Conservation (phyloP, 2,888 invertebrate genomes). For the Phyto melanocephala region DNA sequence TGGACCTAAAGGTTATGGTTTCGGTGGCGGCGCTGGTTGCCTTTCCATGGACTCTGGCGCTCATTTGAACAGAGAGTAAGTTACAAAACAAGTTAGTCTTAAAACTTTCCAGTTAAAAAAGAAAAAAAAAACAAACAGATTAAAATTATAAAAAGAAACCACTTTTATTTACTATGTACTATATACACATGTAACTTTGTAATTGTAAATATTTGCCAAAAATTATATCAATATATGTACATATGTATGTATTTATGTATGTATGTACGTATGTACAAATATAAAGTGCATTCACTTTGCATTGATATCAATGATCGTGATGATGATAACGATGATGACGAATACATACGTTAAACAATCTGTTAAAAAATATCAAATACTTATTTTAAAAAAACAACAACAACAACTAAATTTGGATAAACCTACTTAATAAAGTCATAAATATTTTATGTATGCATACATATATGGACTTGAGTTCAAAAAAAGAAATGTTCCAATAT, state of each 20-base stretch:
- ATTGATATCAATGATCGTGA: no score
- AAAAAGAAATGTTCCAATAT: not conserved
- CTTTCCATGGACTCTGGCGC: constrained; percentile 97
- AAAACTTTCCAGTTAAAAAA: not conserved
- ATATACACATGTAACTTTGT: not conserved
- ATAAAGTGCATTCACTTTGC: not conserved
- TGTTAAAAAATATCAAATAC: no score
- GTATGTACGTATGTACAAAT: not conserved
- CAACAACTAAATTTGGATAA: not conserved
- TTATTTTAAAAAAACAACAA: not conserved
- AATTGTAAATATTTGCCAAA: not conserved
- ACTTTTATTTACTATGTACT: no score
- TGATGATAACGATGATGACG: no score
- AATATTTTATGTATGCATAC: not conserved
- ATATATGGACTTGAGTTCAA: not conserved
- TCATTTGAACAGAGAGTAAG: constrained; percentile 92
- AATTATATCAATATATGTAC: not conserved
- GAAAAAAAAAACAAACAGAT: not conserved
- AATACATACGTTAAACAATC: no score
- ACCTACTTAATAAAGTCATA: not conserved
- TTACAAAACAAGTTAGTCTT: constrained; percentile 71
- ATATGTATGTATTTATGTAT: not conserved
- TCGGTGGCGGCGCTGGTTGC: constrained; percentile 98
- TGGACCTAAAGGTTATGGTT: constrained; percentile 99
- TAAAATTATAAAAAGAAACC: no score